A percentile compares a stretch with the other conserved stretches of the same genome.
Evolutionary conservation across 2,888 invertebrate genomes (phyloP).

Genomic region (Zygaena filipendulae): DNA sequence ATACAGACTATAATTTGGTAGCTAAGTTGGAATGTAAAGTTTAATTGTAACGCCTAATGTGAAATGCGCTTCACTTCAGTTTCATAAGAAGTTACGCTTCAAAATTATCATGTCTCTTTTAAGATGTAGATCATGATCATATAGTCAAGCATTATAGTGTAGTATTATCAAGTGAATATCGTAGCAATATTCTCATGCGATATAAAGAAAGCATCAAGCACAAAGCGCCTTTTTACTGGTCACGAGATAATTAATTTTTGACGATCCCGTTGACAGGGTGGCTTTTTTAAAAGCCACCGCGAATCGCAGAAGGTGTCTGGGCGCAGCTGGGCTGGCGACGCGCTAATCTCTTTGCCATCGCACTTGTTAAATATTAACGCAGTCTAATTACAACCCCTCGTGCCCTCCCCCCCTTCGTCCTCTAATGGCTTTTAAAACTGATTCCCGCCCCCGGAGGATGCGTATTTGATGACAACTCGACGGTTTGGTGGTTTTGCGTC

Average conservation of each 20-base stretch:
- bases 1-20: no score
- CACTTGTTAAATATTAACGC: slow-evolving; percentile 70
- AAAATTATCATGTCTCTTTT: no score
- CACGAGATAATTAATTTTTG: slow-evolving; percentile 55
- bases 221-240: slow-evolving; percentile 33
- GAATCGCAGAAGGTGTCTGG: slow-evolving; percentile 46
- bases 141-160: no score
- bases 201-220: no score
- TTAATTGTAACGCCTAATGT: no score
- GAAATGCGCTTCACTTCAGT: no score
- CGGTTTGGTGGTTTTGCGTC: slow-evolving; percentile 32
- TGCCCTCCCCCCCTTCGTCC: slow-evolving; percentile 28
- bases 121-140: no score
- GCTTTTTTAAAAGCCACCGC: slow-evolving; percentile 44
- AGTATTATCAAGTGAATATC: no score
- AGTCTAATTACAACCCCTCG: slow-evolving; percentile 57
- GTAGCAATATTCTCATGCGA: no score
- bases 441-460: slow-evolving; percentile 62
- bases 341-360: slow-evolving; percentile 56
- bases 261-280: slow-evolving; percentile 44
- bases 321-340: slow-evolving; percentile 46
- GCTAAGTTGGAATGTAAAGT: no score
- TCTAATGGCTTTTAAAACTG: slow-evolving; percentile 70
- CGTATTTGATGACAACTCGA: slow-evolving; percentile 66
- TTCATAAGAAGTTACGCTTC: no score